Percentiles rank a stretch among this genome's conserved stretches.
Conservation (phyloP, 2,113 vertebrate species). For the Tiliqua scincoides region DNA sequence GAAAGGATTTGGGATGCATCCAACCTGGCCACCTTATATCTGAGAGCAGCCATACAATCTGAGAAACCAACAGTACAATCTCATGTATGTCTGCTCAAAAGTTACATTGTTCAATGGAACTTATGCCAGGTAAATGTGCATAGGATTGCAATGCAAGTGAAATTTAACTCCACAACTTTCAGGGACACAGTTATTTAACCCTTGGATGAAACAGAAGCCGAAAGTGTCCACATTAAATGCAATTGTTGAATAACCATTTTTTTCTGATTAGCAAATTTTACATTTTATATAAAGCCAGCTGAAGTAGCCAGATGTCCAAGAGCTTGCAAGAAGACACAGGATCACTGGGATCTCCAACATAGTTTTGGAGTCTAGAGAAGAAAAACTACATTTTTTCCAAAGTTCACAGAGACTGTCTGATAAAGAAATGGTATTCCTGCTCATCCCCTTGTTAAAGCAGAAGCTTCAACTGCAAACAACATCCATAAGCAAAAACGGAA, state of each 20-base stretch:
- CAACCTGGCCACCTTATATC: no score
- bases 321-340: not conserved
- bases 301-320: constrained; percentile 9
- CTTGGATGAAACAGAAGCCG: constrained; percentile 37
- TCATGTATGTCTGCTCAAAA: no score
- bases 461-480: not conserved
- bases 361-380: not conserved
- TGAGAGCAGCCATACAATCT: not conserved
- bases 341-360: constrained; percentile 12
- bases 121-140: no score
- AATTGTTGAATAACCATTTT: not conserved
- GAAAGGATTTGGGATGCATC: no score
- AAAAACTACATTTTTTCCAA: not conserved
- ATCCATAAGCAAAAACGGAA: rapidly evolving
- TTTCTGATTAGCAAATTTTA: rapidly evolving
- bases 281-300: not conserved
- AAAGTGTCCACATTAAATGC: not conserved
- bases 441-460: rapidly evolving
- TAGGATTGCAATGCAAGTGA: no score
- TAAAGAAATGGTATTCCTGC: rapidly evolving
- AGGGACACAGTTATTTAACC: not conserved
- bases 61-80: no score
- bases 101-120: no score
- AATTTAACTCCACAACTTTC: not conserved
- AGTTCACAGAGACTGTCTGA: not conserved